A percentile compares a stretch with the other conserved stretches of the same genome.
phyloP scores from a whole-genome alignment of 2,113 vertebrate species.

The Chascanopsetta lugubris region DNA sequence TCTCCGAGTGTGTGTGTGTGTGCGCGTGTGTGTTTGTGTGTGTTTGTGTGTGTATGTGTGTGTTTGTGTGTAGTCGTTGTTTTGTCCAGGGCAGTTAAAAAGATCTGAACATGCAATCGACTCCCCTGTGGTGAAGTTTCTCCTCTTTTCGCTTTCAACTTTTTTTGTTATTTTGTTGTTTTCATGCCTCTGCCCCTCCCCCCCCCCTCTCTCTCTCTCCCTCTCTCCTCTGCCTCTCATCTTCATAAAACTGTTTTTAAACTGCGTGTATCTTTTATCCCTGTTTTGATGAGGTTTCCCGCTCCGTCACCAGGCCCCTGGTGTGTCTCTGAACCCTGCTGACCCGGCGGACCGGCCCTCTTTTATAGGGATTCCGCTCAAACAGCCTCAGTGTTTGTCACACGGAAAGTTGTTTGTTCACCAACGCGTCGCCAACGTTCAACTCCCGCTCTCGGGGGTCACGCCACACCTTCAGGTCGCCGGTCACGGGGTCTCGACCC shows the following conservation, averaged over 20 bases:
- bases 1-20: slow-evolving; percentile 20
- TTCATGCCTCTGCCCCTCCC: slow-evolving; percentile 55
- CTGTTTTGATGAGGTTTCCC: slow-evolving; percentile 72
- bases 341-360: slow-evolving; percentile 47
- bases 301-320: slow-evolving; percentile 34
- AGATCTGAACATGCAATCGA: slow-evolving; percentile 69
- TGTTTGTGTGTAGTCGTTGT: slow-evolving; percentile 49
- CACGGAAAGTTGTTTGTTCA: slow-evolving; percentile 41
- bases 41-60: slow-evolving; percentile 35
- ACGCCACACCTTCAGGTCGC: background rate
- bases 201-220: slow-evolving; percentile 56
- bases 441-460: slow-evolving; percentile 30
- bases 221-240: slow-evolving; percentile 56
- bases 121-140: slow-evolving; percentile 59
- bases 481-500: too few species aligned
- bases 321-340: slow-evolving; percentile 50
- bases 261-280: slow-evolving; percentile 60
- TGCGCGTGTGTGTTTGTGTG: slow-evolving; percentile 31
- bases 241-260: slow-evolving; percentile 75
- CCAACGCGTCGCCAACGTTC: slow-evolving; percentile 10
- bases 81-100: slow-evolving; percentile 70
- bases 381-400: slow-evolving; percentile 17
- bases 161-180: slow-evolving; percentile 63
- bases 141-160: slow-evolving; percentile 41
- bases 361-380: slow-evolving; percentile 51